Evolutionary conservation across 2,113 vertebrate genomes (phyloP).

Genomic region (Apaloderma vittatum): DNA sequence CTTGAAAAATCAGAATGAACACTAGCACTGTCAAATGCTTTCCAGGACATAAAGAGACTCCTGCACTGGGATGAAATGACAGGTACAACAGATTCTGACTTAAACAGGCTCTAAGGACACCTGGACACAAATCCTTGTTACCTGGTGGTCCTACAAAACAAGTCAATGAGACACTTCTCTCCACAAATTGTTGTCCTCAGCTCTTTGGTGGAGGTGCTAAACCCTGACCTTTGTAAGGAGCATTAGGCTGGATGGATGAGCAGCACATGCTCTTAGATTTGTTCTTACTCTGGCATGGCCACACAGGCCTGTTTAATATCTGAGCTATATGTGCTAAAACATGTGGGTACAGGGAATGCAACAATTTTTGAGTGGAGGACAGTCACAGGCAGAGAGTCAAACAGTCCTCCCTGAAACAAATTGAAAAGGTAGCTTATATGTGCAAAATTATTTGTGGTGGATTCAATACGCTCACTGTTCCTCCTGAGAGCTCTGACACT

Average conservation of each 20-base stretch:
- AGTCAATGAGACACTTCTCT: background rate
- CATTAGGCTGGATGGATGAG: background rate
- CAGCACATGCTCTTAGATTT: background rate
- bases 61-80: background rate
- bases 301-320: background rate
- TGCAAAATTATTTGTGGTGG: background rate
- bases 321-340: background rate
- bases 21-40: background rate
- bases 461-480: background rate
- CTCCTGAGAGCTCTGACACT: background rate
- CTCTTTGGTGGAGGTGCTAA: background rate
- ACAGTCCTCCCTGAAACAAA: background rate
- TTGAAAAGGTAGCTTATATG: fast-evolving
- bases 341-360: background rate
- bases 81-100: background rate
- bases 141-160: background rate
- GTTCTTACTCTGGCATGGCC: background rate
- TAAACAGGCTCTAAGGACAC: background rate
- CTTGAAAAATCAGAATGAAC: constrained; percentile 15
- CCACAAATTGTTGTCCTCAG: fast-evolving
- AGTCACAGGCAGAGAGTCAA: background rate
- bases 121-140: background rate
- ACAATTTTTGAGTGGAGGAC: fast-evolving
- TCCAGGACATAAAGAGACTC: background rate
- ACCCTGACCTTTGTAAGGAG: background rate